Evolutionary conservation across 2,113 vertebrate species (phyloP), one percentile per base, ranked within the genome.

Genomic region (Suricata suricatta): DNA sequence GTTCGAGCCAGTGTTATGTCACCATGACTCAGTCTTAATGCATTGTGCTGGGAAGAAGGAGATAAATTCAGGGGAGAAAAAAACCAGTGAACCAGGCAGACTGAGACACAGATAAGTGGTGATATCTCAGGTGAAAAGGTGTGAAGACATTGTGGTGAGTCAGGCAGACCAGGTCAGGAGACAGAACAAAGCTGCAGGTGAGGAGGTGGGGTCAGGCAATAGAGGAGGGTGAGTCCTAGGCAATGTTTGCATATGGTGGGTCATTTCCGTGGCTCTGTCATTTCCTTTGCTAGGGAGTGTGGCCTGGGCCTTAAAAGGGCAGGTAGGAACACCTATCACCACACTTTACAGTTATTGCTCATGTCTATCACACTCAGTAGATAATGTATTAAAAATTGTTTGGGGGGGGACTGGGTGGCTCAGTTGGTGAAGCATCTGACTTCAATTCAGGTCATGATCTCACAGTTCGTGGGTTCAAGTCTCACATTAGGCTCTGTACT

Each of bases 191-290:
- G 7, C 3, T 41, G 52, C 3, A 6, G 5, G 5, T 31, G 15
- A 44, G 72, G 44, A 66, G 33, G 13, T 7, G 0, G 13, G 1
- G 35, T 12, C n/a, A 25, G 25, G 10, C 0, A 1, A 8, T 1
- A 17, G 50, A 68, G 29, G 0, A 0, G 1, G 31, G 17, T 29
- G 5, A 21, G n/a, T 16, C 25, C 3, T 31, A 4, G 80, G 16
- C 19, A 60, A 11, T 23, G 12, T 29, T 52, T 17, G 1, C 4
- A 1, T 7, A 60, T 9, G 1, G 47, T 12, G 11, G 25, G 1
- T 71, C 41, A 85, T 74, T 71, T 44, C 82, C 95, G 3, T n/a
- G 85, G 44, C 2, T 66, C 31, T 50, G 38, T 35, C 21, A 57
- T 31, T 69, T 90, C 31, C 31, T 86, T 12, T 68, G 33, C 38